phyloP scores from a whole-genome alignment of 2,113 vertebrate species.

The Chaenocephalus aceratus region DNA sequence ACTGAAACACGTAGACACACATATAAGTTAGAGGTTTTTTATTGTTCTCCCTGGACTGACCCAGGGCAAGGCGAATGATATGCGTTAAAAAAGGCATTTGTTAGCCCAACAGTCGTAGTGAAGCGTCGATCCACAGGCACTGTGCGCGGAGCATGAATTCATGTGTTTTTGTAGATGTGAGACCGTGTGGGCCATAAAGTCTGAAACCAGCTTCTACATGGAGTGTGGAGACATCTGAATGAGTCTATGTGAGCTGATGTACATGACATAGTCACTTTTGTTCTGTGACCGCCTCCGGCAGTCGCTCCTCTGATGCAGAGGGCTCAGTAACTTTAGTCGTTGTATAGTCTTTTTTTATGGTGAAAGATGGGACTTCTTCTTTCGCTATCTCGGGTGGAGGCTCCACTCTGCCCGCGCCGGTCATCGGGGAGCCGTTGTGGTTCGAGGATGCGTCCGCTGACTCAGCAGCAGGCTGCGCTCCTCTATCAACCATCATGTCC shows the following conservation, averaged over 20 bases:
- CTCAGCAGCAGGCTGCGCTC: constrained; percentile 79
- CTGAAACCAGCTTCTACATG: constrained; percentile 82
- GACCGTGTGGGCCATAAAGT: constrained; percentile 58
- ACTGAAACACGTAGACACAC: constrained; percentile 14
- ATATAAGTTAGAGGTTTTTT: constrained; percentile 78
- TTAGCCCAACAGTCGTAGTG: constrained; percentile 76
- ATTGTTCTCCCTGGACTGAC: constrained; percentile 76
- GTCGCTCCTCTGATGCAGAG: constrained; percentile 90
- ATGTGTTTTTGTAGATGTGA: constrained; percentile 54
- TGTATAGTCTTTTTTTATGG: constrained; percentile 47
- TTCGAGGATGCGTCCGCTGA: constrained; percentile 52
- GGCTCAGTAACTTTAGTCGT: constrained; percentile 82
- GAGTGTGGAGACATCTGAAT: constrained; percentile 43
- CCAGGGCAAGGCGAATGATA: constrained; percentile 80
- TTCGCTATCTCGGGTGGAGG: constrained; percentile 1
- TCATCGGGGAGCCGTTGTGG: constrained; percentile 76
- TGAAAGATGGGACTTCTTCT: constrained; percentile 51
- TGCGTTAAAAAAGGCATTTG: constrained; percentile 79
- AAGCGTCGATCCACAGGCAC: constrained; percentile 81
- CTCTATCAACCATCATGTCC: constrained; percentile 85
- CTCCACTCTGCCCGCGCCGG: constrained; percentile 5
- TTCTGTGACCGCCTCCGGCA: constrained; percentile 84
- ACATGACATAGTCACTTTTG: constrained; percentile 80
- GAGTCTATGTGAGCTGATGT: constrained; percentile 27
- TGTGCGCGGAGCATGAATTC: constrained; percentile 60